Percentiles rank a stretch among this genome's conserved stretches.
These are phyloP conservation scores for Meloe dianella DNA, from an alignment of 2,888 invertebrate genomes.

Conservation along the genomic window DNA sequence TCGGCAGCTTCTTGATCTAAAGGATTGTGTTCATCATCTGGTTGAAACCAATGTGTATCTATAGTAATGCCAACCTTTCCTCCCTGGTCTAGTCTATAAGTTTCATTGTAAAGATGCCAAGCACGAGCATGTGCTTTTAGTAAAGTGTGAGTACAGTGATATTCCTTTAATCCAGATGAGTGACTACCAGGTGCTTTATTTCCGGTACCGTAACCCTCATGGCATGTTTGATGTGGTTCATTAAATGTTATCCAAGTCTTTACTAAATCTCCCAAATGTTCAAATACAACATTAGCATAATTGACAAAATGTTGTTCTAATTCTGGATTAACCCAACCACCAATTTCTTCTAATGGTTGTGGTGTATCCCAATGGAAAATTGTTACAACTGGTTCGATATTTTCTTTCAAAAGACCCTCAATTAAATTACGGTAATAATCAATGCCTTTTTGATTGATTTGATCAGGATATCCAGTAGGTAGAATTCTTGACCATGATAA, in stretches of 20 bases:
- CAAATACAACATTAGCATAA: neutral
- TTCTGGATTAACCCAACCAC: neutral
- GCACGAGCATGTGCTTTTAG: conserved; percentile 70
- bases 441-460: neutral
- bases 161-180: conserved; percentile 53
- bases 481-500: conserved; percentile 16
- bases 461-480: neutral
- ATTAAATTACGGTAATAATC: neutral
- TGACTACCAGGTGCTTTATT: neutral
- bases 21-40: conserved; percentile 54
- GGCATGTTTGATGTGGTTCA: neutral
- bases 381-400: neutral
- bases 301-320: neutral
- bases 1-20: conserved; percentile 62
- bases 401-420: neutral
- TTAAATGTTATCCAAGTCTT: neutral
- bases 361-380: neutral
- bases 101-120: conserved; percentile 67
- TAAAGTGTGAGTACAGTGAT: conserved; percentile 68
- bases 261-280: neutral
- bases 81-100: conserved; percentile 57
- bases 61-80: conserved; percentile 65
- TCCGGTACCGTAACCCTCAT: neutral
- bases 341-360: neutral
- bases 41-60: conserved; percentile 62